A percentile compares a stretch with the other conserved stretches of the same genome.
These are phyloP conservation scores for Cacoxenus indagator DNA, from an alignment of 2,888 invertebrate genomes.

Conservation along the genomic window DNA sequence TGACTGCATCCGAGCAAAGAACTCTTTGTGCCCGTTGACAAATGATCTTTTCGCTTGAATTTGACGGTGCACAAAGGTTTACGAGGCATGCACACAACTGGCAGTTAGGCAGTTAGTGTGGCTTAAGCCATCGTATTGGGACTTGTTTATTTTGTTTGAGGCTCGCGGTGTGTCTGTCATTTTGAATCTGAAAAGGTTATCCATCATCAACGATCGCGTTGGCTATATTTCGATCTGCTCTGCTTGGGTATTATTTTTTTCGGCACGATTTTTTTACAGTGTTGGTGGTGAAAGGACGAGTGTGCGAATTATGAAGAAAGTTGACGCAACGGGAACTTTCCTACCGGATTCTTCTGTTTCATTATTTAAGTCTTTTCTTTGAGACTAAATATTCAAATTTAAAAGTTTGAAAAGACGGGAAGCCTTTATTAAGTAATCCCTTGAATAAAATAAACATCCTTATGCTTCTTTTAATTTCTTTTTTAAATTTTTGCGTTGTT, in stretches of 20 bases:
- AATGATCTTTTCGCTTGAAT: constrained; percentile 27
- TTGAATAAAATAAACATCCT: too few species aligned
- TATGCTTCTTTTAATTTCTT: too few species aligned
- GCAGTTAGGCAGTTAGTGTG: not conserved
- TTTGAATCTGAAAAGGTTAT: not conserved
- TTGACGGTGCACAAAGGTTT: constrained; percentile 9
- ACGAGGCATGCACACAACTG: not conserved
- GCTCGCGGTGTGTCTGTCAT: not conserved
- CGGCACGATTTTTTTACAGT: not conserved
- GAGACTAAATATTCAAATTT: too few species aligned
- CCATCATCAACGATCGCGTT: not conserved
- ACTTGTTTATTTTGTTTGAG: constrained; percentile 6
- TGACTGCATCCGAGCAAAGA: not conserved
- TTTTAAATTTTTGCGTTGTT: too few species aligned
- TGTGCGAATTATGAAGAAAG: not conserved
- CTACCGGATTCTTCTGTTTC: too few species aligned
- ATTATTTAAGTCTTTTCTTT: too few species aligned
- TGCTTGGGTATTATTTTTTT: not conserved
- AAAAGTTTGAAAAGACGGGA: too few species aligned
- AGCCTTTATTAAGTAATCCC: too few species aligned
- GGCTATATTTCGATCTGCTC: not conserved
- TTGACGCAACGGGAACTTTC: not conserved
- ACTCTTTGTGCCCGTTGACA: constrained; percentile 19
- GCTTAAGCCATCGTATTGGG: not conserved
- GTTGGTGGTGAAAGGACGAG: not conserved